Evolutionary conservation across 2,888 invertebrate genomes (phyloP).

Genomic region (Drosophila algonquin): DNA sequence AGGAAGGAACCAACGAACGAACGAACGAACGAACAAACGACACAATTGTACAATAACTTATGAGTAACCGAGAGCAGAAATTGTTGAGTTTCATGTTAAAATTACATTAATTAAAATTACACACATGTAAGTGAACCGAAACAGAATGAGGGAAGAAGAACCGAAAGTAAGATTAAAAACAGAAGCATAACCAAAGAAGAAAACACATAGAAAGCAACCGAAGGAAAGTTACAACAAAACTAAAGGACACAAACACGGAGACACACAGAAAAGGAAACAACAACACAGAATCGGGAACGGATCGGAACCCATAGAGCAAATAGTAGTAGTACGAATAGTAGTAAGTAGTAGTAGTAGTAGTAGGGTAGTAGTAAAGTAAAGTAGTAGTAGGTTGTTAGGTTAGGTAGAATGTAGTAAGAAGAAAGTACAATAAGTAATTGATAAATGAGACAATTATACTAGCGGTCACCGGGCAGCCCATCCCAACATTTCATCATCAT

Average conservation of each 20-base stretch:
- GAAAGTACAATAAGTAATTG: conserved; percentile 80
- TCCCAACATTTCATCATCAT: conserved; percentile 84
- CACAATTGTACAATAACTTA: conserved; percentile 47
- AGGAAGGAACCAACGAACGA: conserved; percentile 52
- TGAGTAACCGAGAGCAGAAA: conserved; percentile 76
- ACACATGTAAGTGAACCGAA: conserved; percentile 51
- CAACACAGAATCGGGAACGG: conserved; percentile 64
- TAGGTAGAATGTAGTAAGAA: conserved; percentile 72
- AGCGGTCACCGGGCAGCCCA: conserved; percentile 85
- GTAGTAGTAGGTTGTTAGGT: conserved; percentile 61
- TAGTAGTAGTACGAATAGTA: conserved; percentile 63
- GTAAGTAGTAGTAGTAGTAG: conserved; percentile 50
- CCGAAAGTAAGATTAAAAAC: conserved; percentile 26
- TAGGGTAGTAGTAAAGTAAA: conserved; percentile 49
- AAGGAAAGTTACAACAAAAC: conserved; percentile 42
- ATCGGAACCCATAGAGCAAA: conserved; percentile 75
- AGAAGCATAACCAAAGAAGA: conserved; percentile 33
- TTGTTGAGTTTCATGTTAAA: conserved; percentile 80
- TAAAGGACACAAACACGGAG: conserved; percentile 25
- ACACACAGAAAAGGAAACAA: conserved; percentile 18
- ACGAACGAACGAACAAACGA: conserved; percentile 44
- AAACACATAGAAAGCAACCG: conserved; percentile 34
- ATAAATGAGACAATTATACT: conserved; percentile 82
- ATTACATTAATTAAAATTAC: conserved; percentile 75
- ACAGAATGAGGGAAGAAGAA: conserved; percentile 19